Evolutionary conservation across 2,797 vertebrate genomes (phyloP), one percentile per base, ranked within the genome.

Genomic region (Melanotaenia trifasciata): DNA sequence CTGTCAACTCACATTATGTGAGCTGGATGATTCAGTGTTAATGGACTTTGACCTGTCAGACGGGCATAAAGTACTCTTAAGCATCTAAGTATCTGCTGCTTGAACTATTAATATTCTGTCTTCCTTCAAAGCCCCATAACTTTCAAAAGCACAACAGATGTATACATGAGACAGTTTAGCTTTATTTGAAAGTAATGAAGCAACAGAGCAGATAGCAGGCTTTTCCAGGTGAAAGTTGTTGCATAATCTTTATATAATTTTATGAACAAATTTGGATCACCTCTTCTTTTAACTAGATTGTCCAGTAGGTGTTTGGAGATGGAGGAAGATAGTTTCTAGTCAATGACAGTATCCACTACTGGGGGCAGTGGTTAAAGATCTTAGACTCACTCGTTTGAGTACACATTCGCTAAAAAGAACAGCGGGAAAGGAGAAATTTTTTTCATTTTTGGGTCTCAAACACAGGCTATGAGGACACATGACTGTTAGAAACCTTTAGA

Each of bases 21-120:
- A 51, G 50, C 38, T 45, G 51, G 32, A 58, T 30, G 35, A 72
- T 12, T 36, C 3, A 1, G 40, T 60, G 57, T n/a, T 63, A 56
- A n/a, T 71, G 28, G 32, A 61, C 50, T 32, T 51, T 71, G 32
- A 26, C 51, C n/a, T 51, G 20, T 51, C 47, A 51, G 20, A 51
- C 8, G 2, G 47, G 11, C 47, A 20, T 20, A 47, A 47, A 47
- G 18, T 20, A 20, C 43, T 47, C 20, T 51, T 3, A 51, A 51
- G 47, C 20, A 24, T 51, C 47, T 4, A 4, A 51, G 47, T n/a
- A 11, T 24, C 18, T 26, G 30, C 47, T 63, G 24, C 58, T 50
- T 62, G 33, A 5, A 62, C 5, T 67, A 24, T 30, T 35, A 45
- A 67, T 60, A 57, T 14, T 0, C 2, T 58, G 18, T 3, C 14